Base-by-base conservation (phyloP, 1,140 invertebrate species). In the Amphibalanus amphitrite region DNA sequence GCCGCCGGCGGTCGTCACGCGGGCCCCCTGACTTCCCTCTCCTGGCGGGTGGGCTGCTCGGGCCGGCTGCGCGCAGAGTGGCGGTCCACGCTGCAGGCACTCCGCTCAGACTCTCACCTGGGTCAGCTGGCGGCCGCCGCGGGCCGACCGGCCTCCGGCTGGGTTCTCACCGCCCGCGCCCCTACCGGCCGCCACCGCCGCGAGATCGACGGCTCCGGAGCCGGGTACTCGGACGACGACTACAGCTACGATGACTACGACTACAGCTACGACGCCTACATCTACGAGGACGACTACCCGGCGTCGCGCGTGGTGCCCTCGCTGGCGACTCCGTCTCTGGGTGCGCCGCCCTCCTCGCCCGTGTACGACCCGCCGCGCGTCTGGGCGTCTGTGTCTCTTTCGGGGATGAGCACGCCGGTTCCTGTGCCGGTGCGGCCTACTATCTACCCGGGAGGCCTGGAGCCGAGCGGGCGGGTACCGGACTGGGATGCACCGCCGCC, bases 291-390 rank as follows among this genome's bases (percentile, higher is more conserved):
- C 25, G 76, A 78, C 30, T 74, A 75, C 69, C 79, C 79, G 29
- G 79, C 82, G 71, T 79, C 79, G 15, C 71, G 79, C 17, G 76
- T 79, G n/a, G 75, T 80, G 28, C 78, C 77, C 3, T 75, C 79
- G 20, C 78, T 80, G 74, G 77, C 78, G 29, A 79, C 80, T 4
- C 80, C 80, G 6, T 71, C 75, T 0, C 77, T 79, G 69, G 74
- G 76, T 25, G 47, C 75, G 29, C 70, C 75, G n/a, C 67, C 74
- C 17, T 71, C 69, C 72, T 72, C 70, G 75, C 75, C 29, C 26
- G 72, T 69, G 69, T 73, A 29, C 74, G 70, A 67, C 75, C 77
- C 23, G 74, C 74, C 17, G 72, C 67, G 38, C n/a, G 72, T 74
- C 13, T 71, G 71, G 3, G 71, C 69, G 65, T 64, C 71, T 17